Percentiles rank a stretch among this genome's conserved stretches.
These are phyloP conservation scores for Cecropterus lyciades DNA, from an alignment of 1,140 invertebrate genomes.

Conservation along the genomic window DNA sequence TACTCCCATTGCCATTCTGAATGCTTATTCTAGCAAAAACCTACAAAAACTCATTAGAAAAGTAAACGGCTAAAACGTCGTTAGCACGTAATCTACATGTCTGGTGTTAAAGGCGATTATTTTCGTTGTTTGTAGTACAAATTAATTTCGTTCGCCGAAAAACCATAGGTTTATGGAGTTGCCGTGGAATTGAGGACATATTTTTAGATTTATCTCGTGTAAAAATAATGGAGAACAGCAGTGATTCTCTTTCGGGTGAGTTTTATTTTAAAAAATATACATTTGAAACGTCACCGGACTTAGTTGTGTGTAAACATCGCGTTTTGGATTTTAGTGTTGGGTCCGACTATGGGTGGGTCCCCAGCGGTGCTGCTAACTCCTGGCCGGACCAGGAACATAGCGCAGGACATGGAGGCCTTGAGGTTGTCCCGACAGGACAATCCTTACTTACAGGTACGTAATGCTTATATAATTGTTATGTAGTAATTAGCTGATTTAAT, in stretches of 20 bases:
- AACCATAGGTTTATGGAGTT: conserved; percentile 31
- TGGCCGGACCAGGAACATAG: conserved; percentile 90
- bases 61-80: background rate
- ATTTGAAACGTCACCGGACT: background rate
- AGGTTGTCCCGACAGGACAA: conserved; percentile 92
- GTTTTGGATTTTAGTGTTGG: conserved; percentile 52
- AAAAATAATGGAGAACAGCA: conserved; percentile 67
- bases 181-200: conserved; percentile 16
- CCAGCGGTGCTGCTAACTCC: conserved; percentile 89
- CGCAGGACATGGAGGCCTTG: conserved; percentile 93
- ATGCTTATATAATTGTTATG: conserved; percentile 42
- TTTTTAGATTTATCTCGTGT: conserved; percentile 17
- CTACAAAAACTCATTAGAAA: conserved; percentile 5
- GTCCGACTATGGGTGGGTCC: conserved; percentile 61
- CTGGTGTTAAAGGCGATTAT: conserved; percentile 3
- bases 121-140: conserved; percentile 9
- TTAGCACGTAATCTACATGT: conserved; percentile 5
- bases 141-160: conserved; percentile 1
- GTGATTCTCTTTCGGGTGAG: conserved; percentile 70
- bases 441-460: conserved; percentile 89
- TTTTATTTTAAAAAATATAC: conserved; percentile 14
- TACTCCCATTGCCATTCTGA: background rate
- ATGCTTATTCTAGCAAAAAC: conserved; percentile 14
- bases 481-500: conserved; percentile 11
- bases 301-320: conserved; percentile 10